Base-by-base conservation (phyloP, 2,113 vertebrate species). In the Trematomus loennbergii region DNA sequence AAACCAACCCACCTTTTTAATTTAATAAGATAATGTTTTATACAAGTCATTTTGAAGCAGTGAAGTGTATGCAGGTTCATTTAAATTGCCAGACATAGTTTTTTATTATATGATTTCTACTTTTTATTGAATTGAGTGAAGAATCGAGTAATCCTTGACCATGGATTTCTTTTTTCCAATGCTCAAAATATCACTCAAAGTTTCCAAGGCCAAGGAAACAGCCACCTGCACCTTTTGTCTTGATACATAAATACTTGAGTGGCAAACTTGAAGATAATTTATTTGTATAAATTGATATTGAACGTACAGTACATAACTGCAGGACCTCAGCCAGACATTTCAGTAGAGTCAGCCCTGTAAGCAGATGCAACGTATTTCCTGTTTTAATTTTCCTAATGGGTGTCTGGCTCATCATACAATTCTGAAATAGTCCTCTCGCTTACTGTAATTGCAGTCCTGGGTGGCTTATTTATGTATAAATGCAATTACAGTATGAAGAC, bases 361-460 rank as follows among this genome's bases (percentile, higher is more conserved):
- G 52, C 63, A 69, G 25, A 62, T 72, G 29, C 25, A 67, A 58
- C 48, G 63, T 78, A 54, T 79, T 66, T 33, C 48, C 45, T 48
- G 46, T 46, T 29, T 65, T 50, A 16, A 79, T 86, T 66, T 75
- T 74, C 79, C 36, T 82, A 83, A 79, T 78, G 77, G 49, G 13
- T 33, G 48, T 74, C 69, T 83, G 61, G 58, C 72, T 79, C 62
- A 64, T 77, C 57, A 78, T 84, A 67, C 43, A 75, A 63, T 33
- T 48, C 58, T 59, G 49, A 86, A 68, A 69, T 82, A 76, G 49
- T 69, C 33, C 45, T 50, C 20, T 67, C 72, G 72, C 75, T 89
- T 75, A 75, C 12, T 72, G 76, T 81, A 88, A 91, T 77, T 81
- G 76, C 67, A 64, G 45, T 81, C 75, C 75, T 67, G 72, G 71